These are phyloP conservation scores for Acromyrmex echinatior DNA, from an alignment of 1,140 invertebrate species.

Conservation along the genomic window DNA sequence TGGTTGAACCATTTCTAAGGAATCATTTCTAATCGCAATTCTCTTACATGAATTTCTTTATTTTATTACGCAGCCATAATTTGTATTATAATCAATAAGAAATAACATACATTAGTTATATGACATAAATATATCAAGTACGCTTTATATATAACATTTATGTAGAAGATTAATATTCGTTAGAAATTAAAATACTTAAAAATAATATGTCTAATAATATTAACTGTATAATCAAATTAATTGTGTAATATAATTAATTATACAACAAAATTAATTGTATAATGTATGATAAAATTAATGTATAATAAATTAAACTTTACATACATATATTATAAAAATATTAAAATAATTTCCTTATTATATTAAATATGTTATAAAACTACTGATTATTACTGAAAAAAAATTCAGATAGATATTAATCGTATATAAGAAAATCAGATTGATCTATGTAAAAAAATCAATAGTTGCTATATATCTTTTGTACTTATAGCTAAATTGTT, in stretches of 20 bases:
- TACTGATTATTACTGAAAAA: too few relatives aligned
- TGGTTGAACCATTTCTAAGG: not conserved
- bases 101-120: not conserved
- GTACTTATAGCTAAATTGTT: not conserved
- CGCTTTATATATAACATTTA: not conserved
- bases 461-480: not conserved
- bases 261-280: too few relatives aligned
- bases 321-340: not conserved
- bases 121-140: not conserved
- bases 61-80: not conserved
- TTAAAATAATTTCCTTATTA: conserved; percentile 1
- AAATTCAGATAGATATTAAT: too few relatives aligned
- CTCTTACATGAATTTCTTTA: conserved; percentile 11
- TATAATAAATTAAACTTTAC: not conserved
- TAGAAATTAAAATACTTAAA: not conserved
- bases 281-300: too few relatives aligned
- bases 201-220: too few relatives aligned
- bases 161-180: not conserved
- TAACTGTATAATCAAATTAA: too few relatives aligned
- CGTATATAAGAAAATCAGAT: not conserved
- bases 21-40: not conserved
- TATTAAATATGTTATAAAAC: too few relatives aligned
- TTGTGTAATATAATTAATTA: too few relatives aligned
- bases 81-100: not conserved
- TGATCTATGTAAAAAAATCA: not conserved